Evolutionary conservation across 2,888 invertebrate species (phyloP), one percentile per base, ranked within the genome.

Genomic region (Eremobia ochroleuca): DNA sequence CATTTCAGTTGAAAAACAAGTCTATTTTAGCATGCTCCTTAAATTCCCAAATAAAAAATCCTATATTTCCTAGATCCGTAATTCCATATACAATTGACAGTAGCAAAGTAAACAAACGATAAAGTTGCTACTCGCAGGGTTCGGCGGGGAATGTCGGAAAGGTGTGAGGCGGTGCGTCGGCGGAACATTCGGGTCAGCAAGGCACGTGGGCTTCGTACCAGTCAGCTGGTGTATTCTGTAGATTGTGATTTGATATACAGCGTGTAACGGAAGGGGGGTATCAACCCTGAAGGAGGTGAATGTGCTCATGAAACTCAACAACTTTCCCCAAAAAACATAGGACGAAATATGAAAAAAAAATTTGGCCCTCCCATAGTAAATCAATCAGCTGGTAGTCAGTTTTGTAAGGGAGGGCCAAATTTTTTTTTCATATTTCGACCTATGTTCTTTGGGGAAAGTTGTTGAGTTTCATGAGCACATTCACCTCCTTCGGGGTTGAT

Each of bases 161-260:
- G 88, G 88, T 88, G 86, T 85, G 88, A 88, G 90, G 83, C 77
- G 74, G 82, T 90, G 90, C 94, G 94, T 92, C 90, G 93, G 94
- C 92, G 93, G 84, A 75, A 89, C 90, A 94, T 93, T 93, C 90
- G 92, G 94, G 94, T 94, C 94, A 93, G 78, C 78, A 61, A 74
- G 77, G 76, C 89, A 91, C 92, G 93, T 93, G 92, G 94, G 94
- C 82, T 90, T 88, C 78, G 85, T 77, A 85, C 86, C 71, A 85
- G 83, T 85, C 76, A 72, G 73, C 74, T 85, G 86, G 83, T 62
- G 86, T 84, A 84, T 84, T 84, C 86, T 86, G 83, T 55, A 71
- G 28, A 64, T 66, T 40, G 49, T 28, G 43, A 49, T 28, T 66
- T 71, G 68, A 67, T 77, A 67, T 28, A 65, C 4, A 40, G 2